phyloP scores from a whole-genome alignment of 1,140 invertebrate species.

The Microplitis mediator region DNA sequence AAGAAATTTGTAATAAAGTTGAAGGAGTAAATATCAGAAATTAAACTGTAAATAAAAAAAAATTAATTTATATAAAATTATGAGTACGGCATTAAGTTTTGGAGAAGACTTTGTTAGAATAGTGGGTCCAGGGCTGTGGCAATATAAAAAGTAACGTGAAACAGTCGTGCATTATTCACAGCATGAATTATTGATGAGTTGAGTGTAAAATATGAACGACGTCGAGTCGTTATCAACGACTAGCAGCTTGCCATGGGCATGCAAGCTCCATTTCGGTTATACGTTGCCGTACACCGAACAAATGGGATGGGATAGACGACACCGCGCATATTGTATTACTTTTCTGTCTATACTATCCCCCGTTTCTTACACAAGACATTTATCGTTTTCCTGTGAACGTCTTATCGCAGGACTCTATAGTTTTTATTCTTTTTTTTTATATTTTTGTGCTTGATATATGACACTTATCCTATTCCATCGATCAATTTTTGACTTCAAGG shows the following conservation, averaged over 20 bases:
- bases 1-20: too few relatives aligned
- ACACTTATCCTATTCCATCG: not conserved
- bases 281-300: conserved; percentile 34
- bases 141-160: conserved; percentile 55
- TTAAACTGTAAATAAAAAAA: not conserved
- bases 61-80: not conserved
- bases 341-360: conserved; percentile 28
- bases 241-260: conserved; percentile 32
- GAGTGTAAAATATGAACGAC: conserved; percentile 58
- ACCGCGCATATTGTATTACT: conserved; percentile 47
- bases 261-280: conserved; percentile 13
- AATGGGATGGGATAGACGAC: conserved; percentile 48
- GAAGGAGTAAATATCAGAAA: too few relatives aligned
- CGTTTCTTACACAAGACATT: not conserved
- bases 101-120: conserved; percentile 3
- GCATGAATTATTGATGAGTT: conserved; percentile 61
- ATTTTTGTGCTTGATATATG: not conserved
- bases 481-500: too few relatives aligned
- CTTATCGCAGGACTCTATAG: not conserved
- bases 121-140: conserved; percentile 3
- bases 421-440: not conserved
- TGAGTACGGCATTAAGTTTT: not conserved
- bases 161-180: conserved; percentile 59
- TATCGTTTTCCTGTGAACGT: not conserved
- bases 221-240: conserved; percentile 59